These are phyloP conservation scores for Rhyacophila evoluta DNA, from an alignment of 2,888 invertebrate genomes.

Conservation along the genomic window DNA sequence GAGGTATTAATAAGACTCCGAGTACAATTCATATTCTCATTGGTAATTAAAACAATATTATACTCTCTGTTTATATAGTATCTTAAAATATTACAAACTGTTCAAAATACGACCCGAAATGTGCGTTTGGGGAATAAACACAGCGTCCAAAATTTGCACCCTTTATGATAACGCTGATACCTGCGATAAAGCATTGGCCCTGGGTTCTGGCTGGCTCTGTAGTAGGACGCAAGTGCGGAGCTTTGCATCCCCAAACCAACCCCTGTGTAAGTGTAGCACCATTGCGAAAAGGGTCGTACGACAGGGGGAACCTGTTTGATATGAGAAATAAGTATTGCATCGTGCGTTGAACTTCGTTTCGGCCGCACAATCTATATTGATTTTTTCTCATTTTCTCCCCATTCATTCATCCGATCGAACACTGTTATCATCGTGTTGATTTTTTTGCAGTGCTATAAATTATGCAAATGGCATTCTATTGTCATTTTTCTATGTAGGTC, in stretches of 20 bases:
- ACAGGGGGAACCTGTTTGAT: conserved; percentile 53
- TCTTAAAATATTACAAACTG: background rate
- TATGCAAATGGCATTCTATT: background rate
- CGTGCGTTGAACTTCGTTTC: conserved; percentile 52
- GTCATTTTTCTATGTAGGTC: no score
- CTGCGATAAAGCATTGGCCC: conserved; percentile 6
- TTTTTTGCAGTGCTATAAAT: background rate
- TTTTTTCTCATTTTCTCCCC: conserved; percentile 36
- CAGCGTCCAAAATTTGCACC: background rate
- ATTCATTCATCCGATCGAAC: background rate
- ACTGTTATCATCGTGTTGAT: background rate
- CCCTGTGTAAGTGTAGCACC: conserved; percentile 28
- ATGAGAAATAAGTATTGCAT: conserved; percentile 52
- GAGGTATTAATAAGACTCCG: no score
- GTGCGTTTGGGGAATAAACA: background rate
- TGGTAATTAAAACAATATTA: no score
- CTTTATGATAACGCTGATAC: conserved; percentile 10
- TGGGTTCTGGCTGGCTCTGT: background rate
- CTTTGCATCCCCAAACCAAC: conserved; percentile 43
- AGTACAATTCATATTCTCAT: no score
- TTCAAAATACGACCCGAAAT: background rate
- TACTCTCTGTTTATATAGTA: no score
- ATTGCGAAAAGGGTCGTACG: conserved; percentile 52
- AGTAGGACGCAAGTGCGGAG: conserved; percentile 42
- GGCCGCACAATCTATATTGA: conserved; percentile 44